Evolutionary conservation across 2,113 vertebrate genomes (phyloP).

Genomic region (Cyanoderma ruficeps): DNA sequence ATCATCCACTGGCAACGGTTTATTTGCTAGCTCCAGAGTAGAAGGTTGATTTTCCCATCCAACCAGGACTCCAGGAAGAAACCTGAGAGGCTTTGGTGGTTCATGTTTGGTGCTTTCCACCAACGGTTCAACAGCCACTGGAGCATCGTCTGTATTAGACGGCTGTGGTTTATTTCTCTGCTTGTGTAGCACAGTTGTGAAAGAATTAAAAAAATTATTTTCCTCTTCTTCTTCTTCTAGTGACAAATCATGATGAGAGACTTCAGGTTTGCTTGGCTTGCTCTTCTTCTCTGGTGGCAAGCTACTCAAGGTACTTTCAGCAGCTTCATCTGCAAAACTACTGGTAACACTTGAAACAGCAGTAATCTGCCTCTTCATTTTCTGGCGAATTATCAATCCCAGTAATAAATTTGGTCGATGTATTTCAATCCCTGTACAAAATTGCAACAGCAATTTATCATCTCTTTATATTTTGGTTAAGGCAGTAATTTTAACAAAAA

Average conservation of each 20-base stretch:
- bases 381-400: conserved; percentile 94
- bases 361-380: conserved; percentile 85
- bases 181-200: conserved; percentile 81
- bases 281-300: conserved; percentile 86
- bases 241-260: conserved; percentile 63
- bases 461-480: neutral
- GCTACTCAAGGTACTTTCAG: conserved; percentile 70
- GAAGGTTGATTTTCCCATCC: conserved; percentile 89
- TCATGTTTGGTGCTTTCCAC: conserved; percentile 81
- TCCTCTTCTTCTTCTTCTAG: conserved; percentile 83
- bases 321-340: conserved; percentile 76
- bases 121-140: conserved; percentile 64
- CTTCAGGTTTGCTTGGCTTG: conserved; percentile 74
- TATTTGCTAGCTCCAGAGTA: conserved; percentile 83
- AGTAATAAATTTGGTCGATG: conserved; percentile 92
- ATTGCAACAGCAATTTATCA: conserved; percentile 47
- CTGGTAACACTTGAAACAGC: conserved; percentile 45
- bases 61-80: conserved; percentile 93
- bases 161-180: conserved; percentile 83
- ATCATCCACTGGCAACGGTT: conserved; percentile 76
- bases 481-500: neutral
- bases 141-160: conserved; percentile 65
- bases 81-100: conserved; percentile 86
- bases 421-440: conserved; percentile 87
- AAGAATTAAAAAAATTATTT: conserved; percentile 86